These are phyloP conservation scores for Melinaea menophilus DNA, from an alignment of 2,888 invertebrate genomes.

Conservation along the genomic window DNA sequence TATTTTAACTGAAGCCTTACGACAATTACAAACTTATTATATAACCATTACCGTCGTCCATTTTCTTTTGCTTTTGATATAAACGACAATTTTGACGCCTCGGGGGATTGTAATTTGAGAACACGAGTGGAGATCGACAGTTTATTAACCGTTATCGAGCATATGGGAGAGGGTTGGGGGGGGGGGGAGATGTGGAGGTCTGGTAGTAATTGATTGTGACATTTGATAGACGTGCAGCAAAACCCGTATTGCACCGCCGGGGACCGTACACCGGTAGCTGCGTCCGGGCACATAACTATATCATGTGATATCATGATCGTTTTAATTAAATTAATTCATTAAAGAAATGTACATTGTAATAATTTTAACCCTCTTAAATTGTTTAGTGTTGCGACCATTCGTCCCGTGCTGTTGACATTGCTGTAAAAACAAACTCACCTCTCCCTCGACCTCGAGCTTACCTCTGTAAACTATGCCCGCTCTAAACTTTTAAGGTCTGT, in stretches of 20 bases:
- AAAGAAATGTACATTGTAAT: background rate
- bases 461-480: constrained; percentile 71
- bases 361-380: constrained; percentile 1
- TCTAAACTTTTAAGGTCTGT: constrained; percentile 74
- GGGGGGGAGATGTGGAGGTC: constrained; percentile 43
- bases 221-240: constrained; percentile 66
- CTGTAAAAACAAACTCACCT: constrained; percentile 66
- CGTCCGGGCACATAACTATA: constrained; percentile 1
- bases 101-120: constrained; percentile 25
- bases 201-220: constrained; percentile 72
- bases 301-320: constrained; percentile 9
- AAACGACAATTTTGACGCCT: constrained; percentile 17
- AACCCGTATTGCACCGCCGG: constrained; percentile 55
- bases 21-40: constrained; percentile 35
- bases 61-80: constrained; percentile 17
- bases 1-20: constrained; percentile 46
- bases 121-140: constrained; percentile 45
- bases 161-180: constrained; percentile 34
- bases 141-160: constrained; percentile 48
- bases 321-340: background rate
- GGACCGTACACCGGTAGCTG: constrained; percentile 40
- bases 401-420: constrained; percentile 62
- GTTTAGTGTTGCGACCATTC: constrained; percentile 24
- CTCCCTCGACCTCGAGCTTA: constrained; percentile 58
- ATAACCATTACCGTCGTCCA: constrained; percentile 20